Evolutionary conservation across 2,797 vertebrate species (phyloP).

Genomic region (Onychomys torridus): DNA sequence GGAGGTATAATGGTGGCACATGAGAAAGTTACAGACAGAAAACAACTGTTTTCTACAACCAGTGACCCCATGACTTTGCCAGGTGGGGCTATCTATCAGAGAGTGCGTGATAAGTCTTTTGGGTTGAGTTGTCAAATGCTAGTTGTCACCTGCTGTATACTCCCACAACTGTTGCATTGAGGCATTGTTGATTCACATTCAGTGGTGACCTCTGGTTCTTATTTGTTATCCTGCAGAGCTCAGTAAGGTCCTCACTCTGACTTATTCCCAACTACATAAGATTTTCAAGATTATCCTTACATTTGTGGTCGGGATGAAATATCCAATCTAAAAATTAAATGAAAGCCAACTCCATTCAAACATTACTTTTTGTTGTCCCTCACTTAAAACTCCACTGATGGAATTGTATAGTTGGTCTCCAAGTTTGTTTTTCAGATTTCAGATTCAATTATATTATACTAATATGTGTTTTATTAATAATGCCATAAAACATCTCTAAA

Average conservation of each 20-base stretch:
- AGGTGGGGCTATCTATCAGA: no score
- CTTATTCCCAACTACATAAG: conserved; percentile 63
- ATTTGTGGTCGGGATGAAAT: conserved; percentile 32
- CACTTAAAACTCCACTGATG: neutral
- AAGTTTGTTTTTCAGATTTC: neutral
- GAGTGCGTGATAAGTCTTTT: no score
- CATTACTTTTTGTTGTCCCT: neutral
- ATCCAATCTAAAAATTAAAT: conserved; percentile 45
- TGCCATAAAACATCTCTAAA: neutral
- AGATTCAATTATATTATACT: conserved; percentile 21
- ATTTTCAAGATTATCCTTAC: conserved; percentile 66
- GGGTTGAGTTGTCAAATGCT: no score
- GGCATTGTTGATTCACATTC: conserved; percentile 53
- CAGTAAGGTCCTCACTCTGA: conserved; percentile 53
- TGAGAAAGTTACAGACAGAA: no score
- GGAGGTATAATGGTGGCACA: no score
- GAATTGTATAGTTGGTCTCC: neutral
- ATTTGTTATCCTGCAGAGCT: conserved; percentile 71
- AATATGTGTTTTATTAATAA: neutral
- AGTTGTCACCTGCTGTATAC: no score
- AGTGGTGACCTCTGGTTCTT: conserved; percentile 48
- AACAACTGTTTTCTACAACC: no score
- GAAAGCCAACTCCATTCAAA: neutral
- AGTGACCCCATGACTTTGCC: no score
- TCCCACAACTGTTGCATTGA: no score